phyloP scores from a whole-genome alignment of 2,113 vertebrate genomes.

The Grus americana region DNA sequence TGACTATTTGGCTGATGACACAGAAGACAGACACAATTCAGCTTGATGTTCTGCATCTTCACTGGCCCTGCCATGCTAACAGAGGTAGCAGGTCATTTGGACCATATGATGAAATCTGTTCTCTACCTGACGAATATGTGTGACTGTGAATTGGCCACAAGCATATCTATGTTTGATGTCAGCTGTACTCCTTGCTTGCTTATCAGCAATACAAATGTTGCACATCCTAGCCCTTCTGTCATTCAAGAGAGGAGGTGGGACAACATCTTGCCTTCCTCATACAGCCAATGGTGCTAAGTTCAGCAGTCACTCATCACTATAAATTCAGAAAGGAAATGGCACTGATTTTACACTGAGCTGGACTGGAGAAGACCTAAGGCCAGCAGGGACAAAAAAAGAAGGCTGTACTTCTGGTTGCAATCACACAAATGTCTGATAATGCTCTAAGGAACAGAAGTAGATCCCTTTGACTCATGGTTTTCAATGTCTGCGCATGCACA shows the following conservation, averaged over 20 bases:
- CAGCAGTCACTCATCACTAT: neutral
- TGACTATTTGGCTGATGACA: neutral
- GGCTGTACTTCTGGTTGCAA: neutral
- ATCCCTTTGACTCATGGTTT: neutral
- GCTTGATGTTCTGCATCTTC: neutral
- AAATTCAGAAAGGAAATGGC: neutral
- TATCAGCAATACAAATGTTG: neutral
- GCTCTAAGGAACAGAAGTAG: neutral
- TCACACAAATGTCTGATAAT: neutral
- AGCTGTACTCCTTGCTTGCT: neutral
- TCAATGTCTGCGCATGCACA: neutral
- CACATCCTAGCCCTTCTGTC: neutral
- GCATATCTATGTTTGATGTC: rapidly evolving
- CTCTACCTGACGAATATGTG: neutral
- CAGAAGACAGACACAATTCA: neutral
- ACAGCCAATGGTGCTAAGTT: neutral
- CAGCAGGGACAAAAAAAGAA: neutral
- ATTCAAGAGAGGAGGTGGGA: neutral
- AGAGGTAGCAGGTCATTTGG: neutral
- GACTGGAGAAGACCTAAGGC: neutral
- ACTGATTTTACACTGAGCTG: neutral
- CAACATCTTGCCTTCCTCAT: neutral
- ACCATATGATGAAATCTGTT: neutral
- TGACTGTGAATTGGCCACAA: neutral
- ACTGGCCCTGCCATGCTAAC: neutral